A percentile compares a stretch with the other conserved stretches of the same genome.
Conservation (phyloP, 1,140 invertebrate species). For the Philopotamus ludificatus region DNA sequence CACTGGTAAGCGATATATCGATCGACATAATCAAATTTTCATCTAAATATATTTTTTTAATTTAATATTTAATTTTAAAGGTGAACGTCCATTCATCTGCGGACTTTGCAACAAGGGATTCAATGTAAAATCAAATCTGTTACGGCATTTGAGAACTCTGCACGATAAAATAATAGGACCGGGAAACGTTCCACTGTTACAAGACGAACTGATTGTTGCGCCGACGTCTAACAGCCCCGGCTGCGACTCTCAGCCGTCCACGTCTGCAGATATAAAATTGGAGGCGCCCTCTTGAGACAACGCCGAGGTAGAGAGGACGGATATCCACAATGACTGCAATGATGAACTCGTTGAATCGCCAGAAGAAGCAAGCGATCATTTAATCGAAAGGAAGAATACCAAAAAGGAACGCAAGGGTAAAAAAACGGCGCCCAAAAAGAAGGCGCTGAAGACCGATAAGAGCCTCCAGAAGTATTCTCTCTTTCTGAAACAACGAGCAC, state of each 20-base stretch:
- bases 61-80: constrained; percentile 39
- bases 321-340: constrained; percentile 30
- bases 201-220: constrained; percentile 35
- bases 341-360: constrained; percentile 16
- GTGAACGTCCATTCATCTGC: constrained; percentile 69
- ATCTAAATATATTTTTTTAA: neutral
- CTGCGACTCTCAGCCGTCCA: constrained; percentile 35
- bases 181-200: constrained; percentile 41
- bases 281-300: constrained; percentile 50
- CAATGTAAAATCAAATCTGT: constrained; percentile 74
- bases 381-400: neutral
- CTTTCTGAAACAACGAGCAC: constrained; percentile 53
- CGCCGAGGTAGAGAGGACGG: constrained; percentile 46
- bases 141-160: constrained; percentile 69
- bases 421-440: constrained; percentile 6
- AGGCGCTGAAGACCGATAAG: constrained; percentile 3
- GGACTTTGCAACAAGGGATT: constrained; percentile 74
- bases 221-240: constrained; percentile 40
- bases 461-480: constrained; percentile 49
- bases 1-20: constrained; percentile 57
- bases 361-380: neutral
- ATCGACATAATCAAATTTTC: neutral
- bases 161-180: constrained; percentile 62
- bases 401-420: neutral
- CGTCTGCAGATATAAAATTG: constrained; percentile 47